Conservation (phyloP, 2,888 invertebrate species). For the Oegoconia quadripuncta region DNA sequence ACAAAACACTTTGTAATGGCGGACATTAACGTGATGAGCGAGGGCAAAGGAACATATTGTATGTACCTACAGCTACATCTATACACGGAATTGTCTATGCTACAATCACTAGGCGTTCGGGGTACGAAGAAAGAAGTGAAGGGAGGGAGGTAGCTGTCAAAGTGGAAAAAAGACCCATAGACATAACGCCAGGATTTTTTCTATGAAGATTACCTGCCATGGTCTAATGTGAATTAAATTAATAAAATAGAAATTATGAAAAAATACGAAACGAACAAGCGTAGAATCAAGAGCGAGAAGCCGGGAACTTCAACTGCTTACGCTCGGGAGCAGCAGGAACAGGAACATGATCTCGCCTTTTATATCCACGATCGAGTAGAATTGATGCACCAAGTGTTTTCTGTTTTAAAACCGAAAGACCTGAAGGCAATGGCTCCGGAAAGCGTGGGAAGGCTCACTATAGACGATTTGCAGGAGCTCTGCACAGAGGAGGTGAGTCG, state of each 20-base stretch:
- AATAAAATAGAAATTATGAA: conserved; percentile 9
- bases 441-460: conserved; percentile 57
- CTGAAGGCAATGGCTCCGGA: conserved; percentile 77
- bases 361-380: conserved; percentile 80
- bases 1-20: no score
- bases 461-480: conserved; percentile 77
- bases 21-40: no score
- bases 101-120: no score
- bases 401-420: conserved; percentile 76
- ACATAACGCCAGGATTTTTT: no score
- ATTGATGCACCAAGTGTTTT: conserved; percentile 80
- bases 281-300: conserved; percentile 55
- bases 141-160: no score
- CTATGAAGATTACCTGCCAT: no score
- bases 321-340: conserved; percentile 26
- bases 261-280: conserved; percentile 34
- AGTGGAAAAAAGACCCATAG: no score
- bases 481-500: conserved; percentile 77
- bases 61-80: no score
- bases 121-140: no score
- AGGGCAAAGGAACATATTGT: no score
- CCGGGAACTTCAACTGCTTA: conserved; percentile 39
- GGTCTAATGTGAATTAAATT: not conserved
- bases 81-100: no score
- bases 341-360: conserved; percentile 75